Evolutionary conservation across 2,113 vertebrate genomes (phyloP).

Genomic region (Tinamus guttatus): DNA sequence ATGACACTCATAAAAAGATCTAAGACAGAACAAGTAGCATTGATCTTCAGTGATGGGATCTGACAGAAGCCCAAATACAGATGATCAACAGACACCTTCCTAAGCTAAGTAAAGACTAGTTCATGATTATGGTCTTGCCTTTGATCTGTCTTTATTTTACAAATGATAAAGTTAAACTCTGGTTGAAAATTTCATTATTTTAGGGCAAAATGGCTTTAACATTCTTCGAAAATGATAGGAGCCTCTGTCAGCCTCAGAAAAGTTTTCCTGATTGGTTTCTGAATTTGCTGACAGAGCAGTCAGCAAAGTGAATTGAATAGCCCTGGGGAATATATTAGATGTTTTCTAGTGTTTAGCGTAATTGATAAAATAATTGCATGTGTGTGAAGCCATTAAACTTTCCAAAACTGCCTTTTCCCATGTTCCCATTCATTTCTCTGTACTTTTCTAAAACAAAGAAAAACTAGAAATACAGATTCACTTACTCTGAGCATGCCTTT

Average conservation of each 20-base stretch:
- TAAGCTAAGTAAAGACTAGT: constrained; percentile 66
- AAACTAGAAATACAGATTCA: background rate
- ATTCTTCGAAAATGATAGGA: background rate
- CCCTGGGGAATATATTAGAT: background rate
- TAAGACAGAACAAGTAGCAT: constrained; percentile 48
- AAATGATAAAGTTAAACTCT: background rate
- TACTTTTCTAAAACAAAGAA: background rate
- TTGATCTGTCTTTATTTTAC: constrained; percentile 65
- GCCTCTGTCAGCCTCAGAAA: background rate
- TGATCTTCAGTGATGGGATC: constrained; percentile 58
- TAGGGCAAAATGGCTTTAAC: background rate
- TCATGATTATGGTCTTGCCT: background rate
- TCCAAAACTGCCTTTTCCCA: background rate
- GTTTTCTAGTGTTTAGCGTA: background rate
- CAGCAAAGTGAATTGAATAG: background rate
- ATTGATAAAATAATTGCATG: constrained; percentile 60
- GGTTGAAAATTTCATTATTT: background rate
- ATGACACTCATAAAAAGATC: constrained; percentile 69
- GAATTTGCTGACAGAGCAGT: background rate
- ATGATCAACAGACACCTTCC: constrained; percentile 70
- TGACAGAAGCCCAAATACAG: constrained; percentile 72
- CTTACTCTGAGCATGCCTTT: background rate
- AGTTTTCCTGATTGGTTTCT: background rate
- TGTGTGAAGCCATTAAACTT: constrained; percentile 9
- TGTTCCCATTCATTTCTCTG: background rate